Conservation (phyloP, 1,140 invertebrate genomes). For the Euwallacea similis region DNA sequence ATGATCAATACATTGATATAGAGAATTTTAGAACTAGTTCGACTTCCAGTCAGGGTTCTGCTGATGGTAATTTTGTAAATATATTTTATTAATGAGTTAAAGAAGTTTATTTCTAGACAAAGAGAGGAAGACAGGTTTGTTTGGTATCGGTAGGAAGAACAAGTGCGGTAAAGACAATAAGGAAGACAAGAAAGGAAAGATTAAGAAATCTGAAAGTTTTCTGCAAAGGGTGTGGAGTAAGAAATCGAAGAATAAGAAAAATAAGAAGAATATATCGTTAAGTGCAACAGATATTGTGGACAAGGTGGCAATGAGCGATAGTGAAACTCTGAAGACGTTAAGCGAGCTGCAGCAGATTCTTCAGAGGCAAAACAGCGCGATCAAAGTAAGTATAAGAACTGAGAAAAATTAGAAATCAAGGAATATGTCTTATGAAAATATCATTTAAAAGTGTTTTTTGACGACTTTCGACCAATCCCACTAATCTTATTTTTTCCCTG, state of each 20-base stretch:
- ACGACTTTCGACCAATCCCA: too few species aligned
- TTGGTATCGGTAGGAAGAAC: constrained; percentile 12
- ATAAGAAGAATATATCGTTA: constrained; percentile 23
- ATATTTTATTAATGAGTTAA: too few species aligned
- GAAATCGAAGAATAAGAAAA: constrained; percentile 36
- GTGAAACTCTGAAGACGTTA: constrained; percentile 36
- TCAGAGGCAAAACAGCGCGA: too few species aligned
- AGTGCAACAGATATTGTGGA: background rate
- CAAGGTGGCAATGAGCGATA: background rate
- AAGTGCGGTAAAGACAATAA: constrained; percentile 27
- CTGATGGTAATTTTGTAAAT: too few species aligned
- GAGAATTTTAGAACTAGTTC: too few species aligned
- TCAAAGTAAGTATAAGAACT: too few species aligned
- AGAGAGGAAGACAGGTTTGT: constrained; percentile 15
- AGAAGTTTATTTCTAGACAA: background rate
- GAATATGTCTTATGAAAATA: too few species aligned
- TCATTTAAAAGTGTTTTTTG: too few species aligned
- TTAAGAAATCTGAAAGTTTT: constrained; percentile 42
- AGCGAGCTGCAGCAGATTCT: constrained; percentile 39
- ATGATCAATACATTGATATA: too few species aligned
- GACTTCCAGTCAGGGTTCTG: too few species aligned
- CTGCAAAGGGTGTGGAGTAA: constrained; percentile 41
- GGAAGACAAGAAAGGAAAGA: constrained; percentile 32
- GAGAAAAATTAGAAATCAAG: too few species aligned
- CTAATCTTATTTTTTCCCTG: too few species aligned